phyloP scores from a whole-genome alignment of 1,140 invertebrate species.

The Metaphire vulgaris region DNA sequence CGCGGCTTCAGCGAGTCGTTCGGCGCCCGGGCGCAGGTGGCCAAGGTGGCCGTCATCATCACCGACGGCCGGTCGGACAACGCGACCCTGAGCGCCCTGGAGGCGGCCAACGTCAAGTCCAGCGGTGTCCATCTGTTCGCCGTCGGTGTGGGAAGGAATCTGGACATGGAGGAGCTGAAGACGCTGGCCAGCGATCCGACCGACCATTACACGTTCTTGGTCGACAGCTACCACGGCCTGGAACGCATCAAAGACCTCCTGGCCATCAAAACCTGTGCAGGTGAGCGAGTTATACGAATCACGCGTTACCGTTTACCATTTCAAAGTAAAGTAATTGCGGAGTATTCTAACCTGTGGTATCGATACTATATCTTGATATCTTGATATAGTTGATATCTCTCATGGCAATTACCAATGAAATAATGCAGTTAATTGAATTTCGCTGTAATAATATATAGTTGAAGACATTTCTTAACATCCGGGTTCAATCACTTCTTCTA shows the following conservation, averaged over 20 bases:
- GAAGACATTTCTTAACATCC: too few species aligned
- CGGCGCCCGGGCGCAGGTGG: conserved; percentile 16
- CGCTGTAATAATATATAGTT: too few species aligned
- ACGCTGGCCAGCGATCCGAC: conserved; percentile 25
- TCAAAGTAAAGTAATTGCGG: too few species aligned
- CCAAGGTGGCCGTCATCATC: conserved; percentile 21
- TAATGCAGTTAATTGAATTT: too few species aligned
- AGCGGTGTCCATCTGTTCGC: conserved; percentile 28
- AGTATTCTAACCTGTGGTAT: too few species aligned
- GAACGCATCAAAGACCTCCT: conserved; percentile 22
- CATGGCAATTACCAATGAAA: too few species aligned
- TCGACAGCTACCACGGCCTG: conserved; percentile 14
- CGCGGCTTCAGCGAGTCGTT: neutral
- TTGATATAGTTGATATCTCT: too few species aligned
- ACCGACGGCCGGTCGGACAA: conserved; percentile 26
- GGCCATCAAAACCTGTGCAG: conserved; percentile 26
- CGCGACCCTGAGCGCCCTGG: conserved; percentile 7
- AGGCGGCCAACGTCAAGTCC: conserved; percentile 10
- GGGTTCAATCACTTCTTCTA: too few species aligned
- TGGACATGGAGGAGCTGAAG: conserved; percentile 22
- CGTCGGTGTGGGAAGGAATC: conserved; percentile 22
- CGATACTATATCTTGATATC: too few species aligned
- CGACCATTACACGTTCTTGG: conserved; percentile 19
- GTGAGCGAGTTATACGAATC: too few species aligned
- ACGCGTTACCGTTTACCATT: too few species aligned